A percentile compares a stretch with the other conserved stretches of the same genome.
These are phyloP conservation scores for Eutrigla gurnardus DNA, from an alignment of 2,797 vertebrate species.

Conservation along the genomic window DNA sequence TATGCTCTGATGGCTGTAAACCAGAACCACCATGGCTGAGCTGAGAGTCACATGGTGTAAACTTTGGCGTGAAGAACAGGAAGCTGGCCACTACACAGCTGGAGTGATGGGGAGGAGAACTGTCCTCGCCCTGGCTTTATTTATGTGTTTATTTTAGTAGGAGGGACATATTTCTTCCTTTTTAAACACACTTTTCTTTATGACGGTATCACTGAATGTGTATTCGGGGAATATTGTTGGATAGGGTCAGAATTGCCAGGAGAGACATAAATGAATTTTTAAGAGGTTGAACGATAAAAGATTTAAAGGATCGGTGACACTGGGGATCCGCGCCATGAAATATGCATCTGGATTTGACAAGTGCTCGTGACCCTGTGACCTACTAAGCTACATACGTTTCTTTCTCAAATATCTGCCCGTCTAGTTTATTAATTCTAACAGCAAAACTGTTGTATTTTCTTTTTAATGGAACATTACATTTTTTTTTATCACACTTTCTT, in stretches of 20 bases:
- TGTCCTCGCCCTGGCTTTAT: background rate
- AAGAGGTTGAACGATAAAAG: constrained; percentile 39
- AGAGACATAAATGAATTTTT: constrained; percentile 41
- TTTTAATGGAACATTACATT: too few relatives aligned
- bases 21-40: constrained; percentile 5
- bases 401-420: background rate
- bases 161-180: background rate
- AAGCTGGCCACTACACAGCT: constrained; percentile 28
- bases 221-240: constrained; percentile 1
- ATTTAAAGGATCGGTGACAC: constrained; percentile 48
- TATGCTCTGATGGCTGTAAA: constrained; percentile 2
- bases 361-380: constrained; percentile 43
- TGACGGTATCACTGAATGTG: background rate
- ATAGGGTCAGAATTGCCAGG: constrained; percentile 8
- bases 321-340: constrained; percentile 42
- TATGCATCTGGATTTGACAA: constrained; percentile 44
- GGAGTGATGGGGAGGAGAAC: constrained; percentile 11
- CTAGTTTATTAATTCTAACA: background rate
- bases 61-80: constrained; percentile 27
- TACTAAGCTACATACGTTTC: background rate
- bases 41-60: constrained; percentile 37
- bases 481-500: background rate
- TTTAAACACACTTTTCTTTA: background rate
- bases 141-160: background rate
- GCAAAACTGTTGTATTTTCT: background rate